A percentile compares a stretch with the other conserved stretches of the same genome.
phyloP scores from a whole-genome alignment of 35 echinoderm and acorn worm genomes.

The Anneissia japonica region DNA sequence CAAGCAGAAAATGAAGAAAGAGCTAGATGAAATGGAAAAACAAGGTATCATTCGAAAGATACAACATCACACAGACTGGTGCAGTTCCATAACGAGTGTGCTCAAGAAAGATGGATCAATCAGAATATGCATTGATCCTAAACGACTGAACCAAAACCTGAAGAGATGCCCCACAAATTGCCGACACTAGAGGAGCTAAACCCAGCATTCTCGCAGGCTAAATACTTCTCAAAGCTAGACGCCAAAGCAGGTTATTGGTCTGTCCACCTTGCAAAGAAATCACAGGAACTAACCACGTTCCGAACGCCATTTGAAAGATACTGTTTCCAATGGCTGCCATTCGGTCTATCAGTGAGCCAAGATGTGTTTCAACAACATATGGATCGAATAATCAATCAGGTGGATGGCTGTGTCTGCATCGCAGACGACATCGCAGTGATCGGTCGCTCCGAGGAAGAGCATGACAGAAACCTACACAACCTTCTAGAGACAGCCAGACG shows the following conservation, averaged over 20 bases:
- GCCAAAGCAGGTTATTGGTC: constrained; percentile 64
- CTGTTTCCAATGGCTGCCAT: constrained; percentile 28
- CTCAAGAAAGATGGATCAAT: constrained; percentile 35
- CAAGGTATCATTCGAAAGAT: constrained; percentile 28
- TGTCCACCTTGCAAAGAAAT: constrained; percentile 32
- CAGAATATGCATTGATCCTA: constrained; percentile 7
- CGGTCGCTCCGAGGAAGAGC: too few relatives aligned
- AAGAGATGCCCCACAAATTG: not conserved
- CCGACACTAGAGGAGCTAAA: constrained; percentile 31
- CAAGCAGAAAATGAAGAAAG: constrained; percentile 27
- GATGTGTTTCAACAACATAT: constrained; percentile 27
- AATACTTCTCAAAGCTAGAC: constrained; percentile 51
- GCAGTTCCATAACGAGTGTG: constrained; percentile 24
- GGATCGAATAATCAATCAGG: too few relatives aligned
- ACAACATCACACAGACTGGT: constrained; percentile 50
- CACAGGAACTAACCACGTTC: constrained; percentile 59
- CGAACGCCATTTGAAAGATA: constrained; percentile 62
- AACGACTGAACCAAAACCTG: constrained; percentile 12
- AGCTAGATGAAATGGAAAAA: constrained; percentile 45
- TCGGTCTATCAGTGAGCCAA: constrained; percentile 38
- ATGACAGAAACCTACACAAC: too few relatives aligned
- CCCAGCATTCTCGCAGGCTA: constrained; percentile 1
- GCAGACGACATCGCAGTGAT: too few relatives aligned
- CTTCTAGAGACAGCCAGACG: too few relatives aligned
- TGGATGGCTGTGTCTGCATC: too few relatives aligned